Conservation (phyloP, 2,888 invertebrate species). For the Corythucha ciliata region DNA sequence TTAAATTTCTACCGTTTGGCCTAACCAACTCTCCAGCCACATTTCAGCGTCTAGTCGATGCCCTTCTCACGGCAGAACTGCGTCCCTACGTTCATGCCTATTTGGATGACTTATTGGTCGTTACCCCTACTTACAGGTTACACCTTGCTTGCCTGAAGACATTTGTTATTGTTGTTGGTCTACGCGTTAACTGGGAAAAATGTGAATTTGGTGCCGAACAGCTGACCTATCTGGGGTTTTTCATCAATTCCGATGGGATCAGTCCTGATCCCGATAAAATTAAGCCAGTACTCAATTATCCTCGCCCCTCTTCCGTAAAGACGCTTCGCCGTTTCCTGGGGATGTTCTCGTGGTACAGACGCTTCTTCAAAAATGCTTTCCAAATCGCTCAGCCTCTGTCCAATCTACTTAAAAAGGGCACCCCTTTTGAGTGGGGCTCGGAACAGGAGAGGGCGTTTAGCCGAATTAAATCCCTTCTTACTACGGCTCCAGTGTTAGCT, state of each 20-base stretch:
- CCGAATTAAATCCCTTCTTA: conserved; percentile 20
- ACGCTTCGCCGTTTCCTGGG: conserved; percentile 21
- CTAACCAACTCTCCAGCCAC: conserved; percentile 30
- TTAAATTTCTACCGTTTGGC: conserved; percentile 38
- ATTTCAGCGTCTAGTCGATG: conserved; percentile 34
- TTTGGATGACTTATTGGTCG: conserved; percentile 22
- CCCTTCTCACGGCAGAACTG: conserved; percentile 22
- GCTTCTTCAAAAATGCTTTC: conserved; percentile 33
- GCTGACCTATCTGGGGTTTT: conserved; percentile 20
- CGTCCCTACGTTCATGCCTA: conserved; percentile 14
- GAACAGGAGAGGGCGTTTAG: conserved; percentile 23
- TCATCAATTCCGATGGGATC: conserved; percentile 14
- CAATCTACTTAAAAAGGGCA: conserved; percentile 27
- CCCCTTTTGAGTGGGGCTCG: conserved; percentile 20
- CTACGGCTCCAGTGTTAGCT: conserved; percentile 18
- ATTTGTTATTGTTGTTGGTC: conserved; percentile 6
- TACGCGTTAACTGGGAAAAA: conserved; percentile 17
- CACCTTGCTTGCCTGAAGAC: conserved; percentile 2
- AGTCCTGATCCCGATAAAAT: conserved; percentile 18
- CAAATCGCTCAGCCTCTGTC: conserved; percentile 31
- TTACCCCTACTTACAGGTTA: conserved; percentile 6
- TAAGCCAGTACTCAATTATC: conserved; percentile 4
- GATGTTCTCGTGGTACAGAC: conserved; percentile 28
- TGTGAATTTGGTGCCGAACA: conserved; percentile 19
- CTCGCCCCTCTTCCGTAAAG: conserved; percentile 5